These are phyloP conservation scores for Molorchus minor DNA, from an alignment of 2,888 invertebrate genomes.

Conservation along the genomic window DNA sequence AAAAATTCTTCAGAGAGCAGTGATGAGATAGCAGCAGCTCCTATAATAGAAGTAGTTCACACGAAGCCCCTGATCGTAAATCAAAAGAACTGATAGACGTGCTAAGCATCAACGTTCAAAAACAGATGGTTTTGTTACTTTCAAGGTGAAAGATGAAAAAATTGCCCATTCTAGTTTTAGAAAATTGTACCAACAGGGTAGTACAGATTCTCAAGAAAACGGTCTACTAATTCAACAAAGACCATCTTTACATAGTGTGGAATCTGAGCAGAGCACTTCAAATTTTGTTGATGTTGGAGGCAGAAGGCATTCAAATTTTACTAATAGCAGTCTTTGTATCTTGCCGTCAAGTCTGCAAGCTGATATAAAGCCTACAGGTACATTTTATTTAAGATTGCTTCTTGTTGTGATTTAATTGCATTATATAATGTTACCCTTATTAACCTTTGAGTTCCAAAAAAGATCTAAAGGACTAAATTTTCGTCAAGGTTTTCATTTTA, in stretches of 20 bases:
- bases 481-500: too few species aligned
- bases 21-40: conserved; percentile 69
- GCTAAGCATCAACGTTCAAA: conserved; percentile 50
- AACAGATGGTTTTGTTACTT: conserved; percentile 56
- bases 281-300: conserved; percentile 41
- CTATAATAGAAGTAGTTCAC: conserved; percentile 65
- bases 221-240: conserved; percentile 64
- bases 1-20: conserved; percentile 90
- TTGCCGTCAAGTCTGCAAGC: conserved; percentile 63
- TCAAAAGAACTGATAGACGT: conserved; percentile 33
- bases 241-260: conserved; percentile 57
- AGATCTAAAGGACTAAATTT: too few species aligned
- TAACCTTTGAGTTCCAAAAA: too few species aligned
- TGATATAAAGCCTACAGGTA: conserved; percentile 62
- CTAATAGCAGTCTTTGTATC: conserved; percentile 67
- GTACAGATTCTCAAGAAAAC: conserved; percentile 65
- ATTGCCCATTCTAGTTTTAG: conserved; percentile 54
- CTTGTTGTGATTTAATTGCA: too few species aligned
- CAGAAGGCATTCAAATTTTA: conserved; percentile 70
- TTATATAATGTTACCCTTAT: too few species aligned
- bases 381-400: too few species aligned
- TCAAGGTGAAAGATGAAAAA: conserved; percentile 63
- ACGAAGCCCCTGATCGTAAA: too few species aligned
- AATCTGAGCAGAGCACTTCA: conserved; percentile 55
- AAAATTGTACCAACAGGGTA: conserved; percentile 65